These are phyloP conservation scores for Patella vulgata DNA, from an alignment of 1,140 invertebrate species.

Conservation along the genomic window DNA sequence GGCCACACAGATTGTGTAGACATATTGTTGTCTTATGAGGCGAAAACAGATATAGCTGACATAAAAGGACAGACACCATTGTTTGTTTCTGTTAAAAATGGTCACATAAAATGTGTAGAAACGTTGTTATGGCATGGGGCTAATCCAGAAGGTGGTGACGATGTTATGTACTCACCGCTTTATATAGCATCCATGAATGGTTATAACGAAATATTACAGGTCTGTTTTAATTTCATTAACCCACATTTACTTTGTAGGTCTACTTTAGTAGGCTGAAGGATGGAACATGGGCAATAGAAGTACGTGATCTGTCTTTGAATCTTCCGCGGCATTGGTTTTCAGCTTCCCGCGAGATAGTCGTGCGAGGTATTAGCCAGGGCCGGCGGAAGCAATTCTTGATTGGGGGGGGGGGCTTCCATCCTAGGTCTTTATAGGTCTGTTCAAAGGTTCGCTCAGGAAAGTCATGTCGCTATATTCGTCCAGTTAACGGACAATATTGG, in stretches of 20 bases:
- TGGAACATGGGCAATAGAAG: too few relatives aligned
- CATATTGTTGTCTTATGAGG: constrained; percentile 39
- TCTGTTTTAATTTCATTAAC: constrained; percentile 4
- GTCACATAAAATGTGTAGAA: constrained; percentile 25
- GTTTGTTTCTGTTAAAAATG: constrained; percentile 56
- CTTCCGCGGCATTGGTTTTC: too few relatives aligned
- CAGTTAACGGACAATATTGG: too few relatives aligned
- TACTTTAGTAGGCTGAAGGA: too few relatives aligned
- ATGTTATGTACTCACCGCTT: constrained; percentile 34
- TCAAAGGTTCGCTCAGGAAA: neutral
- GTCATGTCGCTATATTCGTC: too few relatives aligned
- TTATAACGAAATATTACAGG: constrained; percentile 18
- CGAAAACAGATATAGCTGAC: constrained; percentile 46
- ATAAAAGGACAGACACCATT: constrained; percentile 58
- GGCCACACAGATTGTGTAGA: constrained; percentile 45
- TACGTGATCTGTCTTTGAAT: too few relatives aligned
- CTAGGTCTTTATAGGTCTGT: neutral
- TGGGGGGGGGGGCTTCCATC: too few relatives aligned
- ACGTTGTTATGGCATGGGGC: constrained; percentile 34
- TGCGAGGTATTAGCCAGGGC: too few relatives aligned
- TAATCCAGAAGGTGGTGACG: constrained; percentile 33
- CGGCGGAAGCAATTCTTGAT: too few relatives aligned
- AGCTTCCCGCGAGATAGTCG: too few relatives aligned
- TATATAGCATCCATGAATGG: constrained; percentile 36
- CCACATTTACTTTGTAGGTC: neutral